Evolutionary conservation across 2,888 invertebrate species (phyloP).

Genomic region (Vannuccia rotundouncinata): DNA sequence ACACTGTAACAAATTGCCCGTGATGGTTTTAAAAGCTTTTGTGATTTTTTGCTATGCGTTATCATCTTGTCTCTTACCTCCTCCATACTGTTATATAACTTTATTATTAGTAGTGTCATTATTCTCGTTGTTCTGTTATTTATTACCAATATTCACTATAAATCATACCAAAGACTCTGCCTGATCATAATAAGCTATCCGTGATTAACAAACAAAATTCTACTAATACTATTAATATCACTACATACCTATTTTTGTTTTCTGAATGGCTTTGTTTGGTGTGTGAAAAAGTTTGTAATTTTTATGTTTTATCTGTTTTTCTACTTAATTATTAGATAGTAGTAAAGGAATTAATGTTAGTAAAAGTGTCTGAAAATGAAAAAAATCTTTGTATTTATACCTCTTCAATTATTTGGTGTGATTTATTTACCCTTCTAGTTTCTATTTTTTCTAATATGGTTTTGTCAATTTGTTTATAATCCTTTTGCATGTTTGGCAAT

Average conservation of each 20-base stretch:
- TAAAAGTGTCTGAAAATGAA: neutral
- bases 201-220: neutral
- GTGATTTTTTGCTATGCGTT: conserved; percentile 26
- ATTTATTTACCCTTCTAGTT: neutral
- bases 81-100: neutral
- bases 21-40: conserved; percentile 18
- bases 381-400: neutral
- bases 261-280: neutral
- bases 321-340: neutral
- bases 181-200: neutral
- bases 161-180: conserved; percentile 15
- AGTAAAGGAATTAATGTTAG: neutral
- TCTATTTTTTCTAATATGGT: neutral
- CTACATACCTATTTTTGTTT: too few relatives aligned
- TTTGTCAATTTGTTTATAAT: neutral
- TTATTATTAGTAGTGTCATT: neutral
- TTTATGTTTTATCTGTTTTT: neutral
- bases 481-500: neutral
- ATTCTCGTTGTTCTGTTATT: neutral
- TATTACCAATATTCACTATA: neutral
- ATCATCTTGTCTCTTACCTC: neutral
- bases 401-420: neutral
- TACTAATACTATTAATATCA: neutral
- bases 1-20: neutral
- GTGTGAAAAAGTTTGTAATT: neutral